These are phyloP conservation scores for Lagocephalus sceleratus DNA, from an alignment of 2,797 vertebrate species.

Conservation along the genomic window DNA sequence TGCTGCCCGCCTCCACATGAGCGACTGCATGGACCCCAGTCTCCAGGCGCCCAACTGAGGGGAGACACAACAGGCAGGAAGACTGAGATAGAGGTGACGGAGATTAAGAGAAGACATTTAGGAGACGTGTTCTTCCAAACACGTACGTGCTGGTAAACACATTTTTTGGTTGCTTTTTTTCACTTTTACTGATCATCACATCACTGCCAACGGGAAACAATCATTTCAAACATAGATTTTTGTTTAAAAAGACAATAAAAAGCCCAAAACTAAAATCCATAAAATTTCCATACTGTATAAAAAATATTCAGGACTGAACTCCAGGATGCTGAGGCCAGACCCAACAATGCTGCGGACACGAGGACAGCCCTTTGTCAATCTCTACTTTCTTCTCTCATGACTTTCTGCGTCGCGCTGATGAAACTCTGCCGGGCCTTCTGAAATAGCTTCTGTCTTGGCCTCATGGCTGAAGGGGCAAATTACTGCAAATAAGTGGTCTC, in stretches of 20 bases:
- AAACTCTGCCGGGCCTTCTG: conserved; percentile 48
- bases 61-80: not conserved
- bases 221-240: not conserved
- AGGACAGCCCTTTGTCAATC: not conserved
- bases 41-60: conserved; percentile 84
- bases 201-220: not conserved
- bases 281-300: conserved; percentile 41
- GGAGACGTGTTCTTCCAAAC: not conserved
- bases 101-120: not conserved
- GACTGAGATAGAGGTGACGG: not conserved
- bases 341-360: conserved; percentile 7
- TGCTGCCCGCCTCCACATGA: conserved; percentile 89
- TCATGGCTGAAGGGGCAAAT: conserved; percentile 50
- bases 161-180: not conserved
- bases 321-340: conserved; percentile 23
- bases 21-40: conserved; percentile 87
- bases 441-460: conserved; percentile 67
- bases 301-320: conserved; percentile 16
- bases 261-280: conserved; percentile 44
- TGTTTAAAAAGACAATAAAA: conserved; percentile 14
- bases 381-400: not conserved
- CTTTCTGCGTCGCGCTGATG: conserved; percentile 20
- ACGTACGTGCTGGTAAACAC: not conserved
- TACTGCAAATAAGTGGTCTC: conserved; percentile 69
- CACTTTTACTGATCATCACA: not conserved